phyloP scores from a whole-genome alignment of 37 sponge, comb jelly and placozoan genomes.

The Halichondria panicea region DNA sequence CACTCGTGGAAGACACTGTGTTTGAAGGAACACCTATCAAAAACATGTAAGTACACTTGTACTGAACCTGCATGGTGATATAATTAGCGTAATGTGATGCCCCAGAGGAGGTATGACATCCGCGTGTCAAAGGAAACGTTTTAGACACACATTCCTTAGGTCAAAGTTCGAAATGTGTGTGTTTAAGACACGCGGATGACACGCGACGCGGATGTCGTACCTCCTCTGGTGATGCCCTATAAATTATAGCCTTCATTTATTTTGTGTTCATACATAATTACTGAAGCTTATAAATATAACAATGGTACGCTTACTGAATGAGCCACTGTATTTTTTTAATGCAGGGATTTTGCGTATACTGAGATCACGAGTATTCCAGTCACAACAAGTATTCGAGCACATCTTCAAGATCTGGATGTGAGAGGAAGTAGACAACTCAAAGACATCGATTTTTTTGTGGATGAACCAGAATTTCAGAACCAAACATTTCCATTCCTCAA shows the following conservation, averaged over 20 bases:
- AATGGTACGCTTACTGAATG: no score
- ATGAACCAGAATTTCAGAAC: background rate
- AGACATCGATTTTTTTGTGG: background rate
- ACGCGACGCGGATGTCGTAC: no score
- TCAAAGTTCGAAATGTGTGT: no score
- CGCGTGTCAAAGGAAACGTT: no score
- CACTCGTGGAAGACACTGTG: background rate
- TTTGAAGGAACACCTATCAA: slow-evolving; percentile 4
- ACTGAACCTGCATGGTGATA: background rate
- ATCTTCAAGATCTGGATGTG: slow-evolving; percentile 15
- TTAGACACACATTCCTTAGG: no score
- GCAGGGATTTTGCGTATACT: slow-evolving; percentile 36
- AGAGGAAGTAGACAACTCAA: slow-evolving; percentile 6
- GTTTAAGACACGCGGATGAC: no score
- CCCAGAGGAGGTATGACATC: background rate
- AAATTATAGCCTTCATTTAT: no score
- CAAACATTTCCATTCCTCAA: slow-evolving; percentile 41
- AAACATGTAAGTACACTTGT: slow-evolving; percentile 6
- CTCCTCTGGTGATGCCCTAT: no score
- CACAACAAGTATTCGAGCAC: background rate
- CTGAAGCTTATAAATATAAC: no score
- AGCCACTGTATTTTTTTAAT: background rate
- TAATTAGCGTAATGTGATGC: background rate
- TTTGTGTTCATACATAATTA: no score
- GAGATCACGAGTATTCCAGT: slow-evolving; percentile 17